Evolutionary conservation across 1,140 invertebrate species (phyloP).

Genomic region (Bicyclus anynana): DNA sequence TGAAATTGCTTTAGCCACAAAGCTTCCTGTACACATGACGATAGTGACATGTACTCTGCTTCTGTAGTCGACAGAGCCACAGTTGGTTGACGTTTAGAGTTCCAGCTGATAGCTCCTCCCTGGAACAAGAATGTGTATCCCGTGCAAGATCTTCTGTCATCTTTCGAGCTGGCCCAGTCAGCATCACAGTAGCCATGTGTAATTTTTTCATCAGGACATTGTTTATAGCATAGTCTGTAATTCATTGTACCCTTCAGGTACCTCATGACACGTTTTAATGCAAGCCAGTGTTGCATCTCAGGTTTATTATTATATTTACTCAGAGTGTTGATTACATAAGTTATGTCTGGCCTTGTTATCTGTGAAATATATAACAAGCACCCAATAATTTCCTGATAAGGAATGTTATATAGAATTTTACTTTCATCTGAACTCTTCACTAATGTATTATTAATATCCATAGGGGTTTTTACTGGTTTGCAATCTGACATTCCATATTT

Average conservation of each 20-base stretch:
- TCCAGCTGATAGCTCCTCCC: conserved; percentile 32
- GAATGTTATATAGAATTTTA: conserved; percentile 1
- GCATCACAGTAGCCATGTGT: conserved; percentile 54
- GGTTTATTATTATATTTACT: conserved; percentile 24
- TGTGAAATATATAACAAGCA: conserved; percentile 25
- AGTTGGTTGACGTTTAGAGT: conserved; percentile 34
- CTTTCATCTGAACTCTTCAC: conserved; percentile 39
- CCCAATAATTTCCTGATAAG: conserved; percentile 29
- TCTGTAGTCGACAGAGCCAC: conserved; percentile 35
- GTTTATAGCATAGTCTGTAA: conserved; percentile 41
- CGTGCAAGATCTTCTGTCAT: conserved; percentile 34
- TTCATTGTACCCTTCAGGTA: conserved; percentile 35
- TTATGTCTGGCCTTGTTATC: conserved; percentile 21
- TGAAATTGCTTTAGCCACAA: conserved; percentile 32
- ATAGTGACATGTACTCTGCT: conserved; percentile 32
- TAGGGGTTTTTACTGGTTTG: conserved; percentile 26
- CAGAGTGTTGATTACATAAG: conserved; percentile 23
- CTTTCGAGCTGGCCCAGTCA: conserved; percentile 42
- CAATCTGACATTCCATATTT: conserved; percentile 34
- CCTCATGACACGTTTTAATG: conserved; percentile 28
- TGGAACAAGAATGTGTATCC: conserved; percentile 36
- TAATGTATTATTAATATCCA: conserved; percentile 25
- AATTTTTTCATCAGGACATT: conserved; percentile 25
- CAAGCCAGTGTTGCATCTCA: conserved; percentile 22
- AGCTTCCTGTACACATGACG: conserved; percentile 29